phyloP scores from a whole-genome alignment of 2,888 invertebrate species.

The Nomada fucata region DNA sequence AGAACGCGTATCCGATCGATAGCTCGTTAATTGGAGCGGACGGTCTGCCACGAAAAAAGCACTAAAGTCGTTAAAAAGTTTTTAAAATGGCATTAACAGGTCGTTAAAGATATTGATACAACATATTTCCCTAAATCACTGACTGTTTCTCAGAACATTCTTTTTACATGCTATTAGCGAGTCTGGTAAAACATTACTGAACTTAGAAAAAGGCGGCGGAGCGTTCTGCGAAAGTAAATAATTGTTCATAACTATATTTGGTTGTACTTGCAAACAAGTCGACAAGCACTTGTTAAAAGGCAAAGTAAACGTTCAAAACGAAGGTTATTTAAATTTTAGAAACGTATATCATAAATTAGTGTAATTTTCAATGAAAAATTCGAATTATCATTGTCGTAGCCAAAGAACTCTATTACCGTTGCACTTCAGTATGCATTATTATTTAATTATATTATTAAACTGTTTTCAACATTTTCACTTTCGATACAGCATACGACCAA shows the following conservation, averaged over 20 bases:
- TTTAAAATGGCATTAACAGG: neutral
- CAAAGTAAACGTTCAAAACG: neutral
- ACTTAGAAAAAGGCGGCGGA: neutral
- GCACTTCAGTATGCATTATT: neutral
- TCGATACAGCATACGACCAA: neutral
- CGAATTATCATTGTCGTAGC: conserved; percentile 22
- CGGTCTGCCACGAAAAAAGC: neutral
- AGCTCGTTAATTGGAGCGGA: conserved; percentile 5
- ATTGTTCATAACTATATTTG: conserved; percentile 7
- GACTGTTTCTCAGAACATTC: neutral
- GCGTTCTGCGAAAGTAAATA: neutral
- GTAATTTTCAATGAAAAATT: conserved; percentile 25
- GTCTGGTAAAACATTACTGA: too few species aligned
- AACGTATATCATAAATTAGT: conserved; percentile 33
- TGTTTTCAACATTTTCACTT: conserved; percentile 1
- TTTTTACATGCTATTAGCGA: neutral
- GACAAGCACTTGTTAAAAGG: neutral
- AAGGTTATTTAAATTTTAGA: conserved; percentile 31
- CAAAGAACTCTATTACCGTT: conserved; percentile 1
- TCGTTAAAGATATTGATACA: neutral
- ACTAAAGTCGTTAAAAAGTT: neutral
- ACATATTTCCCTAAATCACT: neutral
- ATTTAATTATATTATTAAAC: neutral
- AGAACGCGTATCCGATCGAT: conserved; percentile 42
- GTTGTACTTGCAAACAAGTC: neutral